phyloP scores from a whole-genome alignment of 2,797 vertebrate species.

The Numenius phaeopus region DNA sequence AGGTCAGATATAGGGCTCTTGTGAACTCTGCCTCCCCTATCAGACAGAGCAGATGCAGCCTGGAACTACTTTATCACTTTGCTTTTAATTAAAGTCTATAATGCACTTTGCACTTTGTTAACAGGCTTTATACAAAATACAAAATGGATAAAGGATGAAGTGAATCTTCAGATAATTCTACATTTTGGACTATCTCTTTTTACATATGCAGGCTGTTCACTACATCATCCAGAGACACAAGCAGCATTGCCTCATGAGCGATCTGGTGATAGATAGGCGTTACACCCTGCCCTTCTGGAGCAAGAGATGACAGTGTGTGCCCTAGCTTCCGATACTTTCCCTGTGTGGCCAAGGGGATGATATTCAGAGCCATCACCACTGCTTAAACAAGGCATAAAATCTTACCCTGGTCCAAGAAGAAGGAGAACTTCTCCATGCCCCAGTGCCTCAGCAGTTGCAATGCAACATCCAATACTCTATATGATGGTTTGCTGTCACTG shows the following conservation, averaged over 20 bases:
- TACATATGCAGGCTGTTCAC: not conserved
- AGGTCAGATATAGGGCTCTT: not conserved
- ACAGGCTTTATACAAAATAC: not conserved
- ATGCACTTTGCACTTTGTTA: constrained; percentile 19
- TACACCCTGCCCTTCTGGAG: not conserved
- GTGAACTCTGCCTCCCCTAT: constrained; percentile 15
- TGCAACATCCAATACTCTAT: not conserved
- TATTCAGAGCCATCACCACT: not conserved
- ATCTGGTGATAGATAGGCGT: not conserved
- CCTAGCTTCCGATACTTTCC: not conserved
- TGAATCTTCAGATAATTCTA: not conserved
- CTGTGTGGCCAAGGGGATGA: not conserved
- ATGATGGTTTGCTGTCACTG: not conserved
- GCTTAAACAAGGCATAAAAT: not conserved
- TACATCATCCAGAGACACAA: not conserved
- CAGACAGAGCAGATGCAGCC: constrained; percentile 28
- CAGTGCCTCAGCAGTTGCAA: not conserved
- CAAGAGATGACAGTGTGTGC: not conserved
- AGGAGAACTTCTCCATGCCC: not conserved
- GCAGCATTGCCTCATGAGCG: not conserved
- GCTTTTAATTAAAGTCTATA: constrained; percentile 45
- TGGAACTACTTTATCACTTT: constrained; percentile 4
- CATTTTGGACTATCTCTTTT: constrained; percentile 1
- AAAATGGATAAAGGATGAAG: constrained; percentile 16
- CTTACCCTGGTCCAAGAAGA: not conserved